phyloP scores from a whole-genome alignment of 1,140 invertebrate species.

The Drosophila ironensis region DNA sequence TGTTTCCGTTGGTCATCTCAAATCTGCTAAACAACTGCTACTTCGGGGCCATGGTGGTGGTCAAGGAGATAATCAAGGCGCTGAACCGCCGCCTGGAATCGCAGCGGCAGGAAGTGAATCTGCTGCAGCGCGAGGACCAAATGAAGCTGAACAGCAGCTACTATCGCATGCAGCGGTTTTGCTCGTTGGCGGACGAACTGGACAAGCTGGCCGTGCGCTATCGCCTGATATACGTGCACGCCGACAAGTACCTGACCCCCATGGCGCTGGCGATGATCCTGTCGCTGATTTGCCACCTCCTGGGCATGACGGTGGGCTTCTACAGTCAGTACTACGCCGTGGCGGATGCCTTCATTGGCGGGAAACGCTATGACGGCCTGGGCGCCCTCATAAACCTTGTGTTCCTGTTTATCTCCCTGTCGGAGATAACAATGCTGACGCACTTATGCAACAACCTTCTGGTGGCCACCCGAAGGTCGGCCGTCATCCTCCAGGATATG shows the following conservation, averaged over 20 bases:
- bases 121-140: slow-evolving; percentile 38
- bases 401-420: slow-evolving; percentile 61
- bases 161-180: slow-evolving; percentile 64
- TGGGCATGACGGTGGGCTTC: slow-evolving; percentile 68
- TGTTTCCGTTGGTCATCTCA: slow-evolving; percentile 61
- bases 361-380: slow-evolving; percentile 61
- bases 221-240: slow-evolving; percentile 36
- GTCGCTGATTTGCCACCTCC: slow-evolving; percentile 66
- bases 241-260: slow-evolving; percentile 44
- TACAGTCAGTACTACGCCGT: slow-evolving; percentile 62
- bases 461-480: slow-evolving; percentile 32
- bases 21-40: slow-evolving; percentile 70
- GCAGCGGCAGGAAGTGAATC: slow-evolving; percentile 53
- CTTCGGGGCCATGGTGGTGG: slow-evolving; percentile 60
- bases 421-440: slow-evolving; percentile 53
- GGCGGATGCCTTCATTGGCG: slow-evolving; percentile 55
- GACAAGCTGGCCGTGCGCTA: slow-evolving; percentile 52
- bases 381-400: slow-evolving; percentile 59
- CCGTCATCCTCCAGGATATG: slow-evolving; percentile 52
- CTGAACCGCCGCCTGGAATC: slow-evolving; percentile 40
- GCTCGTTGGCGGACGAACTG: slow-evolving; percentile 59
- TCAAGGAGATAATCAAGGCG: slow-evolving; percentile 36
- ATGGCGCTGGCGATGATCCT: slow-evolving; percentile 56
- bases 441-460: slow-evolving; percentile 50
- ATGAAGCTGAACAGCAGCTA: slow-evolving; percentile 42